Percentiles rank a stretch among this genome's conserved stretches.
Evolutionary conservation across 1,140 invertebrate genomes (phyloP).

Genomic region (Rhyacophila brunnea): DNA sequence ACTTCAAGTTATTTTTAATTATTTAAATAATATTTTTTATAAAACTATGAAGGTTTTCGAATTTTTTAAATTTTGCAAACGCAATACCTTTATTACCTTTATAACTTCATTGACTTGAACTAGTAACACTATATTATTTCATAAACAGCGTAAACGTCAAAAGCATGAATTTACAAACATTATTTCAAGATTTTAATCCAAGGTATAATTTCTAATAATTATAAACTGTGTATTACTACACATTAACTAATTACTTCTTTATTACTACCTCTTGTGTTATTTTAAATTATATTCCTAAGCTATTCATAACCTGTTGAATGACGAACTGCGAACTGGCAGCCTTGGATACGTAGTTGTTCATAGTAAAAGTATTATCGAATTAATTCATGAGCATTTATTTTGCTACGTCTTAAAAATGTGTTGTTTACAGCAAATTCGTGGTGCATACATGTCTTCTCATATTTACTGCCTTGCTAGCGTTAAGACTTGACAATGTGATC

Average conservation of each 20-base stretch:
- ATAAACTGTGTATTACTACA: too few species aligned
- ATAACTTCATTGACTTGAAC: too few species aligned
- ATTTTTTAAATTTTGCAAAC: too few species aligned
- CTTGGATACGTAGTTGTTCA: neutral
- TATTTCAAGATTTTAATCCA: slow-evolving; percentile 91
- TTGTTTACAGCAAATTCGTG: slow-evolving; percentile 86
- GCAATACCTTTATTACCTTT: too few species aligned
- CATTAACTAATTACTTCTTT: too few species aligned
- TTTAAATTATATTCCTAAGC: too few species aligned
- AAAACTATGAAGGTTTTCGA: too few species aligned
- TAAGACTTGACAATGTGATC: slow-evolving; percentile 82
- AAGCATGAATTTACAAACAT: slow-evolving; percentile 82
- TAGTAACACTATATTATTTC: neutral
- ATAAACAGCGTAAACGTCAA: slow-evolving; percentile 33
- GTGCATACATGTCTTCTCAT: slow-evolving; percentile 89
- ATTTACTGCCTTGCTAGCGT: slow-evolving; percentile 86
- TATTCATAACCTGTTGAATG: too few species aligned
- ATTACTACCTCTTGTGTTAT: too few species aligned
- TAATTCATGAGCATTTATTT: slow-evolving; percentile 14
- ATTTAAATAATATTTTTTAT: too few species aligned
- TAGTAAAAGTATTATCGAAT: too few species aligned
- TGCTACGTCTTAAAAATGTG: neutral
- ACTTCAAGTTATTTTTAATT: too few species aligned
- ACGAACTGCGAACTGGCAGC: neutral
- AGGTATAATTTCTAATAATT: slow-evolving; percentile 63